A percentile compares a stretch with the other conserved stretches of the same genome.
Conservation (phyloP, 2,113 vertebrate genomes). For the Ascaphus truei region DNA sequence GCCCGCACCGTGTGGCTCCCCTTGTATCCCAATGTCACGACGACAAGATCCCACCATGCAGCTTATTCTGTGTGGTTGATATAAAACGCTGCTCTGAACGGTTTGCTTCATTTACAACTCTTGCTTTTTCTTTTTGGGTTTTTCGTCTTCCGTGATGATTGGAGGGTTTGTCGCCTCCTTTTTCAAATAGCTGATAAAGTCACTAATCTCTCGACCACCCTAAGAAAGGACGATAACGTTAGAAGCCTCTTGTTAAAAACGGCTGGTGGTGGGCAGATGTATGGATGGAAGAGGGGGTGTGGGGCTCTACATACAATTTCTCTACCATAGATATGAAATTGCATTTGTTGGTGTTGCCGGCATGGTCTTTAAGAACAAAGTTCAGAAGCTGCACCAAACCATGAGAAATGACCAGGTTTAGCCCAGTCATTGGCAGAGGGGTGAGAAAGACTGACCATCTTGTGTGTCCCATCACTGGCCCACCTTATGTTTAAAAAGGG, state of each 20-base stretch:
- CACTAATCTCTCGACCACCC: slow-evolving; percentile 92
- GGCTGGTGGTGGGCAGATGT: too few species aligned
- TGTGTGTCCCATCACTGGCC: too few species aligned
- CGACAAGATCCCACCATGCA: slow-evolving; percentile 36
- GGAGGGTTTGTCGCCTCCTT: slow-evolving; percentile 80
- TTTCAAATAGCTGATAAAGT: slow-evolving; percentile 93
- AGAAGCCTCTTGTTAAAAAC: slow-evolving; percentile 29
- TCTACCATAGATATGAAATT: too few species aligned
- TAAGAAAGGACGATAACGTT: slow-evolving; percentile 55
- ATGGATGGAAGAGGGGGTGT: too few species aligned
- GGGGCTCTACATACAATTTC: too few species aligned
- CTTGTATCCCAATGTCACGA: slow-evolving; percentile 26
- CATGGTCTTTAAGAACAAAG: too few species aligned
- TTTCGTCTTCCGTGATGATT: slow-evolving; percentile 77
- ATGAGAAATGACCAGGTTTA: too few species aligned
- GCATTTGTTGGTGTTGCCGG: too few species aligned
- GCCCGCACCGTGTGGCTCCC: slow-evolving; percentile 22
- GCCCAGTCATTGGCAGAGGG: too few species aligned
- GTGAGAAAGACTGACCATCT: too few species aligned
- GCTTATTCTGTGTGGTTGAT: slow-evolving; percentile 41
- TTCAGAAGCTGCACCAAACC: too few species aligned
- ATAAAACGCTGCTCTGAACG: slow-evolving; percentile 32
- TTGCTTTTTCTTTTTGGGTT: slow-evolving; percentile 83
- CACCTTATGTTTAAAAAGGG: too few species aligned
- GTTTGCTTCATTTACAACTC: slow-evolving; percentile 60